A percentile compares a stretch with the other conserved stretches of the same genome.
phyloP scores from a whole-genome alignment of 2,113 vertebrate species.

The Dendrocopos noguchii region DNA sequence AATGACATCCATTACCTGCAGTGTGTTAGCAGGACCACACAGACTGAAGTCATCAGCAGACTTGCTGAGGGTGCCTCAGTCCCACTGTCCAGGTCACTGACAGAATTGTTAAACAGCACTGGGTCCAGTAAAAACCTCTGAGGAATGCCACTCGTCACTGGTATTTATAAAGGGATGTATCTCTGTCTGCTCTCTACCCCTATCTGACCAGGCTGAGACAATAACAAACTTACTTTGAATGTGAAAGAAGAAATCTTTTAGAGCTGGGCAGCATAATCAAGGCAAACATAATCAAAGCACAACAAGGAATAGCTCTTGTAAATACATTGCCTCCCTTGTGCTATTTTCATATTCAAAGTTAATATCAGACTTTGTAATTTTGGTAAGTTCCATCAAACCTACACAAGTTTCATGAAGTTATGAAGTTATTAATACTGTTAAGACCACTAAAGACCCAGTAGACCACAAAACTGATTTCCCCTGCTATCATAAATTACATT shows the following conservation, averaged over 20 bases:
- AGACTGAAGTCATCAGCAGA: too few relatives aligned
- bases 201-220: not conserved
- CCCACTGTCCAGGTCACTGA: too few relatives aligned
- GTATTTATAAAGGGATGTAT: not conserved
- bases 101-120: too few relatives aligned
- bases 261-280: not conserved
- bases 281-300: not conserved
- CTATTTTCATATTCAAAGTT: not conserved
- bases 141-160: too few relatives aligned
- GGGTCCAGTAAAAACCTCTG: too few relatives aligned
- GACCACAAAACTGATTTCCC: not conserved
- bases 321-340: not conserved
- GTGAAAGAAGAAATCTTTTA: not conserved
- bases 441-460: not conserved
- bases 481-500: not conserved
- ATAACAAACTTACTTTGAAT: not conserved
- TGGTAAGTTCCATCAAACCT: not conserved
- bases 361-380: not conserved
- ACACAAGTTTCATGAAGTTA: not conserved
- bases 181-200: not conserved
- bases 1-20: too few relatives aligned
- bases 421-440: not conserved
- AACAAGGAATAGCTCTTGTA: not conserved
- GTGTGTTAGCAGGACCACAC: too few relatives aligned
- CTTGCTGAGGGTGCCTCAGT: too few relatives aligned